Evolutionary conservation across 2,113 vertebrate species (phyloP), one percentile per base, ranked within the genome.

Genomic region (Miniopterus natalensis): DNA sequence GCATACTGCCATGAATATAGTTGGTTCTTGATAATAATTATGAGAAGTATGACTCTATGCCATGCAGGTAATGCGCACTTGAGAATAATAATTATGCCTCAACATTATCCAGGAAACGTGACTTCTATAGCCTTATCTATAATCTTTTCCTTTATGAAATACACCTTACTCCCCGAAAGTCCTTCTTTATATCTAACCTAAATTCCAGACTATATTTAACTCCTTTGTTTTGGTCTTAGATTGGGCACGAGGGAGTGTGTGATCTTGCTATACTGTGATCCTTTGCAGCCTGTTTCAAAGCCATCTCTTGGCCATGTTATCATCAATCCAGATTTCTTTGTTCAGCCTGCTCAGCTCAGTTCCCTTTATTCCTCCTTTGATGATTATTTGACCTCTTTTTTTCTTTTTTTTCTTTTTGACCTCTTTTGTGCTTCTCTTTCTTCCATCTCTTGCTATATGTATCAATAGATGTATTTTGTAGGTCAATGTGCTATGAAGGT

Each of bases 101-200:
- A 45, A 14, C 3, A 4, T 83, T 70, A 57, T 27, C 29, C 53
- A 11, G 47, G 63, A 31, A 66, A 27, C 3, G 10, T 0, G 15
- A 55, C 7, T 63, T 51, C 9, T 4, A 20, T 15, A 75, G 57
- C 25, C 20, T 49, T 83, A 31, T 70, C 18, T 42, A 14, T 81
- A 57, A 61, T 63, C 12, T 36, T 95, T 85, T 89, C 14, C 51
- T 83, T 42, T 95, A 81, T 51, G 71, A 83, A 71, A 63, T 53
- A 73, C 63, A n/a, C 9, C 25, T 70, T 71, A 59, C 25, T 68
- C 5, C 31, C 11, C 3, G 23, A 55, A 68, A 68, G 42, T 27
- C 42, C 18, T 23, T 40, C 36, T 45, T 47, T 57, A 36, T 21
- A 25, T 75, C 40, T 90, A 42, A 71, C 47, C 49, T 65, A 59